Percentiles rank a stretch among this genome's conserved stretches.
Evolutionary conservation across 2,113 vertebrate genomes (phyloP).

Genomic region (human): GRCh38 chr6:29269001-29269500

Average conservation of each 20-base stretch:
- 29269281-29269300: constrained; percentile 11
- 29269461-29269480: no score
- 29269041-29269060: constrained; percentile 41
- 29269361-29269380: not conserved
- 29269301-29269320: not conserved
- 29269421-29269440: not conserved
- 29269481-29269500: no score
- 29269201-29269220: constrained; percentile 38
- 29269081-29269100: constrained; percentile 31
- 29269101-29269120: not conserved
- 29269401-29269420: not conserved
- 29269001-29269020: not conserved
- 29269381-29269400: constrained; percentile 28
- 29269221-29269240: constrained; percentile 38
- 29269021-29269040: constrained; percentile 9
- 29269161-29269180: not conserved
- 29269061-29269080: constrained; percentile 46
- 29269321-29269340: constrained; percentile 18
- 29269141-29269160: constrained; percentile 9
- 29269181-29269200: constrained; percentile 42
- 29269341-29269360: not conserved
- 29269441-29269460: not conserved
- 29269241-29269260: constrained; percentile 53
- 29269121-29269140: constrained; percentile 33
- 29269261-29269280: not conserved